Evolutionary conservation across 2,797 vertebrate genomes (phyloP), one percentile per base, ranked within the genome.

Genomic region (Myotis myotis): DNA sequence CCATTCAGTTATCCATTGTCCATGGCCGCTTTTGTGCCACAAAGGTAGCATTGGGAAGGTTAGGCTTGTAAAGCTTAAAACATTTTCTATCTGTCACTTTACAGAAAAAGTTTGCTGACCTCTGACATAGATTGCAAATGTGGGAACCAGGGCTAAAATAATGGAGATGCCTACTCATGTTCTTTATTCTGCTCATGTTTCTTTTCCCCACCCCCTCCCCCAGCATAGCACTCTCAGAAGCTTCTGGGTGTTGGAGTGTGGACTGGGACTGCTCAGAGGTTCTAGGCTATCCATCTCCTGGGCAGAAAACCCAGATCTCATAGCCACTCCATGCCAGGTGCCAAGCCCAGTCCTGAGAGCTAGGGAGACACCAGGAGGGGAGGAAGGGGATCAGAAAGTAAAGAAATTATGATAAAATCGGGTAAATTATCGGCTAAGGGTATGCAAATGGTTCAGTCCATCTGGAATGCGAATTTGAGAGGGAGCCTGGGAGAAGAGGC

Each of bases 281-380:
- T 55, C 55, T 5, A 30, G 7, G 62, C 41, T 16, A 3, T 44
- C 1, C 5, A 16, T 12, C 23, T 55, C 10, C 15, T 3, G 30
- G 41, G 85, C 36, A 38, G 55, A 66, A 79, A 81, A 30, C 22
- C 9, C 41, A 68, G 49, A 57, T 74, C 28, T 38, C 2, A 0
- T 1, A 75, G 75, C 19, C 4, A 2, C 9, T 12, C 30, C 22
- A 8, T 23, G 6, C 17, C 22, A 0, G 7, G 8, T 62, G 49
- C 49, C 30, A 66, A 28, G 11, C 33, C 71, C 33, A 19, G 25
- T 71, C 8, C 30, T 38, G n/a, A 57, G 20, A 11, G 20, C 22
- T 44, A 51, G 60, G 78, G 38, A 76, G 81, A 87, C 8, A 1
- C 38, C 38, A 36, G 15, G 23, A 15, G 6, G 5, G 16, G 33